A percentile compares a stretch with the other conserved stretches of the same genome.
These are phyloP conservation scores for Barbus barbus DNA, from an alignment of 2,113 vertebrate species.

Conservation along the genomic window DNA sequence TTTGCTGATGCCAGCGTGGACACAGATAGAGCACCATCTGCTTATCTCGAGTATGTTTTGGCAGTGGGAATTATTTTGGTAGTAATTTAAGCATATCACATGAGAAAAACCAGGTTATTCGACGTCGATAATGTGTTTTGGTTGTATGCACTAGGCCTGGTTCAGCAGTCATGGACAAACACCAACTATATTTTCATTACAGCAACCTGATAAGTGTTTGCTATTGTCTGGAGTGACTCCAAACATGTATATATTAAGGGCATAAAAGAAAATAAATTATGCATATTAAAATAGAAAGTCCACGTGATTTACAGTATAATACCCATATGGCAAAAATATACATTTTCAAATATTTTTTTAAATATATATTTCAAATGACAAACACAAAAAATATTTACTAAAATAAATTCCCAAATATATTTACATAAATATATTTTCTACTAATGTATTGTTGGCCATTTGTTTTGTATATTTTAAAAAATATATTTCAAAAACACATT, in stretches of 20 bases:
- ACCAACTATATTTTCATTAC: neutral
- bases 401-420: neutral
- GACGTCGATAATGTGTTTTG: neutral
- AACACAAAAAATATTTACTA: neutral
- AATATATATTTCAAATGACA: neutral
- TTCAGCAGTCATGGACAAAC: neutral
- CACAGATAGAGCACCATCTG: slow-evolving; percentile 1
- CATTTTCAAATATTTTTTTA: too few relatives aligned
- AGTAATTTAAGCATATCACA: neutral
- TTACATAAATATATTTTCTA: too few relatives aligned
- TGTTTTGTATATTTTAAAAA: too few relatives aligned
- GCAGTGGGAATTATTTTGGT: neutral
- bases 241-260: neutral
- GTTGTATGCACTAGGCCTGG: neutral
- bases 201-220: neutral
- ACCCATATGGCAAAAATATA: too few relatives aligned
- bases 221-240: neutral
- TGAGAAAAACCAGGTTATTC: neutral
- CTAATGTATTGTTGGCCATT: too few relatives aligned
- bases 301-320: neutral
- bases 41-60: slow-evolving; percentile 26
- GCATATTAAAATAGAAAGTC: neutral
- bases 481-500: too few relatives aligned
- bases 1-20: slow-evolving; percentile 25
- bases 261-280: neutral